phyloP scores from a whole-genome alignment of 2,113 vertebrate species.

The Xiphophorus maculatus region DNA sequence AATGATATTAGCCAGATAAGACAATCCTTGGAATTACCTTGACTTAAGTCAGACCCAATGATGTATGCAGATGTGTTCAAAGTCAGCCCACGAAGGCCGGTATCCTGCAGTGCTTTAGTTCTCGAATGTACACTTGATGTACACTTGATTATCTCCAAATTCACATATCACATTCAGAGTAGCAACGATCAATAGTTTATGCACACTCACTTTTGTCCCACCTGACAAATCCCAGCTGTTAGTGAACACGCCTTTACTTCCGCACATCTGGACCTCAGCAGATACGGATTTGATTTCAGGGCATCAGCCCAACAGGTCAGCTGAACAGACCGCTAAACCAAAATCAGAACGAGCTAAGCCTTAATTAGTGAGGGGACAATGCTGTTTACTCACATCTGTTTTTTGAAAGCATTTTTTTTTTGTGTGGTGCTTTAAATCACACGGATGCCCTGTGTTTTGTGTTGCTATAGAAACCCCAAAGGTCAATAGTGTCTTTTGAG shows the following conservation, averaged over 20 bases:
- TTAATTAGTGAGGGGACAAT: conserved; percentile 13
- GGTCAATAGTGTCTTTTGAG: conserved; percentile 50
- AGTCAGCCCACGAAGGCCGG: too few relatives aligned
- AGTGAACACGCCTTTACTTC: background rate
- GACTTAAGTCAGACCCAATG: too few relatives aligned
- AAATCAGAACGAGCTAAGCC: background rate
- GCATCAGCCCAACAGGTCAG: background rate
- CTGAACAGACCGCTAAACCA: background rate
- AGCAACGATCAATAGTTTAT: background rate
- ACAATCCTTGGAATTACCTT: too few relatives aligned
- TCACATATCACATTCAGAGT: background rate
- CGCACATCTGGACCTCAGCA: background rate
- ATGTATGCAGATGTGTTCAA: too few relatives aligned
- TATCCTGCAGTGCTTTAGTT: too few relatives aligned
- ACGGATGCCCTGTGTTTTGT: conserved; percentile 26
- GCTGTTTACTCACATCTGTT: conserved; percentile 13
- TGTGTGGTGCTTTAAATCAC: conserved; percentile 24
- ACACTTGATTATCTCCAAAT: background rate
- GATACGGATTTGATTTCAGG: background rate
- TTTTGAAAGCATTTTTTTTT: conserved; percentile 7
- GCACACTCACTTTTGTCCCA: background rate
- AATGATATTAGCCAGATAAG: too few relatives aligned
- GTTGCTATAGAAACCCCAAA: conserved; percentile 70
- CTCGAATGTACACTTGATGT: background rate
- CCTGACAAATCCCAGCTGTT: background rate